These are phyloP conservation scores for Siderastrea radians DNA, from an alignment of 92 coral and sea anemone species.

Conservation along the genomic window DNA sequence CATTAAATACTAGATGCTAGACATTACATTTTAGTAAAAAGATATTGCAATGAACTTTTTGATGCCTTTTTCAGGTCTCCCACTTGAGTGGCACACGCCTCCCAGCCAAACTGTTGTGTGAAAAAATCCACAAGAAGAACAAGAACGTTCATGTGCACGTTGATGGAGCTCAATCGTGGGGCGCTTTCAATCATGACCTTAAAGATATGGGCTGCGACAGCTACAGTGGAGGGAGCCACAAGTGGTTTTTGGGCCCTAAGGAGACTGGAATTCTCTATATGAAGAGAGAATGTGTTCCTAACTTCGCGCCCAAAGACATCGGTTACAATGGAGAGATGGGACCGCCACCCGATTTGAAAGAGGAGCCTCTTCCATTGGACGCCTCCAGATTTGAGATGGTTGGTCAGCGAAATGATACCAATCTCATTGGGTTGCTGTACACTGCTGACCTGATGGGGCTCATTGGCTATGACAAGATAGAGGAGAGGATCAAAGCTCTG, in stretches of 20 bases:
- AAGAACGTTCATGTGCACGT: constrained; percentile 66
- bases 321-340: constrained; percentile 73
- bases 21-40: too few relatives aligned
- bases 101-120: constrained; percentile 62
- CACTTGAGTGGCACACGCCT: constrained; percentile 68
- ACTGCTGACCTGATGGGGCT: constrained; percentile 72
- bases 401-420: constrained; percentile 80
- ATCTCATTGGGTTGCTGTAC: constrained; percentile 65
- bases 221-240: constrained; percentile 65
- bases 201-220: constrained; percentile 75
- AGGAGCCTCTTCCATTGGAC: constrained; percentile 25
- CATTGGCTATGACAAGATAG: constrained; percentile 65
- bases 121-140: constrained; percentile 42
- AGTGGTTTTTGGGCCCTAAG: constrained; percentile 85
- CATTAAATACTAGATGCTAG: too few relatives aligned
- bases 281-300: constrained; percentile 42
- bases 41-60: too few relatives aligned
- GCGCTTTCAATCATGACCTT: constrained; percentile 54
- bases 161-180: constrained; percentile 86
- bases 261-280: constrained; percentile 79
- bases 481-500: constrained; percentile 45
- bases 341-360: constrained; percentile 45
- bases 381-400: constrained; percentile 67
- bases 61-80: constrained; percentile 36
- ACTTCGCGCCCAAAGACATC: constrained; percentile 73